These are phyloP conservation scores for Artibeus jamaicensis DNA, from an alignment of 2,797 vertebrate species.

Conservation along the genomic window DNA sequence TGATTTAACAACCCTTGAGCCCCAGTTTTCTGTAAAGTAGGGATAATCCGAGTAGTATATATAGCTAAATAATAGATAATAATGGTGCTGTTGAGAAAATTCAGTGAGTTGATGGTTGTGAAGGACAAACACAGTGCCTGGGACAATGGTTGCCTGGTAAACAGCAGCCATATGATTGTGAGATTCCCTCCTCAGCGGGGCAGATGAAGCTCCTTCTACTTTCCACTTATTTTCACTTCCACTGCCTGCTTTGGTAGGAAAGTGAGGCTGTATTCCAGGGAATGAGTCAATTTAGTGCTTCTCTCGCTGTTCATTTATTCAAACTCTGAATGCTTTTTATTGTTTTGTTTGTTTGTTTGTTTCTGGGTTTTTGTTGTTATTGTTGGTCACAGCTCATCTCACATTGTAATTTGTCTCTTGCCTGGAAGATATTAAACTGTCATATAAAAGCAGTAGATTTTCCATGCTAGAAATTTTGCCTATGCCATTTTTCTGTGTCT, in stretches of 20 bases:
- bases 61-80: neutral
- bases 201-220: neutral
- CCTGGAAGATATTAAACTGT: neutral
- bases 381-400: neutral
- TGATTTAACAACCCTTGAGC: neutral
- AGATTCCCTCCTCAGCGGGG: neutral
- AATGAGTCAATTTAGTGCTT: neutral
- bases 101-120: neutral
- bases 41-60: neutral
- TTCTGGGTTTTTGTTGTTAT: neutral
- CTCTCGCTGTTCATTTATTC: neutral
- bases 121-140: neutral
- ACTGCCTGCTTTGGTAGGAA: neutral
- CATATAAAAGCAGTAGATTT: neutral
- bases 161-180: neutral
- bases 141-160: neutral
- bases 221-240: neutral
- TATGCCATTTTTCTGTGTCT: neutral
- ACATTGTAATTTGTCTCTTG: constrained; percentile 2
- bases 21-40: neutral
- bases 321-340: neutral
- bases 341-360: neutral
- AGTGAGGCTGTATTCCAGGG: neutral
- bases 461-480: neutral
- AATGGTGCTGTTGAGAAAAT: neutral